Conservation (phyloP, 1,140 invertebrate genomes). For the Acyrthosiphon pisum region DNA sequence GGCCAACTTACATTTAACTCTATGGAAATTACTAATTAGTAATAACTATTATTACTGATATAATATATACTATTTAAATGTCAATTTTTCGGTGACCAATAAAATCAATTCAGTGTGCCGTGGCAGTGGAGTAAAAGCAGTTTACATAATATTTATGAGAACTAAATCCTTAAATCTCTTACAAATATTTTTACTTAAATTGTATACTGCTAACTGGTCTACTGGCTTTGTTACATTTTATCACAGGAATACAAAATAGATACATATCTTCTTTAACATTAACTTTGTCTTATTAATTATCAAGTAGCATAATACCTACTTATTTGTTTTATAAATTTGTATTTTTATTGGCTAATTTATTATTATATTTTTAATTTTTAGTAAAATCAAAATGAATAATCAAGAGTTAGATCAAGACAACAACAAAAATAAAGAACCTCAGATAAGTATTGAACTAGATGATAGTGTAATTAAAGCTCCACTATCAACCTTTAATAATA, state of each 20-base stretch:
- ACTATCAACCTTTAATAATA: background rate
- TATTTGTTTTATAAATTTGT: background rate
- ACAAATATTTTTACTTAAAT: background rate
- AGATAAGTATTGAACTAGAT: background rate
- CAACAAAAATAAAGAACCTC: background rate
- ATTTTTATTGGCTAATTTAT: background rate
- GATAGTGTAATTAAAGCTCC: background rate
- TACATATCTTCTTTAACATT: background rate
- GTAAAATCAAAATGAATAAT: background rate
- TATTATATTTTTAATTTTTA: background rate
- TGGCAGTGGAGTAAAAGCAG: background rate
- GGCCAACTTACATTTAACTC: background rate
- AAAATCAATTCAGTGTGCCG: background rate
- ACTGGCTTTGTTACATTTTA: background rate
- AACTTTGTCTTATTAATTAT: background rate
- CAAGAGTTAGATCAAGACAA: background rate
- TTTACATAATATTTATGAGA: background rate
- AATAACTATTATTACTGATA: background rate
- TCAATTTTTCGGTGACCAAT: background rate
- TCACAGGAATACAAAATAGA: background rate
- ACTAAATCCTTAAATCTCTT: background rate
- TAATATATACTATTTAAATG: background rate
- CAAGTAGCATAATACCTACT: background rate
- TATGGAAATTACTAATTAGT: background rate
- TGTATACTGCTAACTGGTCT: background rate